Conservation (phyloP, 1,140 invertebrate genomes). For the Anagrus nilaparvatae region DNA sequence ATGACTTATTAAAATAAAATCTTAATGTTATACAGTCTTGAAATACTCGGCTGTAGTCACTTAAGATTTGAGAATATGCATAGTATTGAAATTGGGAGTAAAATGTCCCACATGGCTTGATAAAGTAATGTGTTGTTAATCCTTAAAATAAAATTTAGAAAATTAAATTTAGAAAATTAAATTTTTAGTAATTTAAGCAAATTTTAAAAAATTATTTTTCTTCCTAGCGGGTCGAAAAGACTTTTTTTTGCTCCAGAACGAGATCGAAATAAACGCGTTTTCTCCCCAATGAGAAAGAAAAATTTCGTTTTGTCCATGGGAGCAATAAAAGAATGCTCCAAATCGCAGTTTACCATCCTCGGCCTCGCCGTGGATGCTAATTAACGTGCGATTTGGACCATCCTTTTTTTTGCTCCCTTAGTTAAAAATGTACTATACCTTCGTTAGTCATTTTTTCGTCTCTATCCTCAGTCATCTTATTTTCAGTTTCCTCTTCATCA, state of each 20-base stretch:
- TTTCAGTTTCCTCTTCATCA: constrained; percentile 16
- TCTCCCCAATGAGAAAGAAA: too few species aligned
- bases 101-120: constrained; percentile 29
- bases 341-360: too few species aligned
- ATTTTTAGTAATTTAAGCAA: background rate
- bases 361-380: too few species aligned
- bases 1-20: constrained; percentile 40
- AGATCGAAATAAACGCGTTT: too few species aligned
- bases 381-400: too few species aligned
- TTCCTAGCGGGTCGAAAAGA: too few species aligned
- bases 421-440: too few species aligned
- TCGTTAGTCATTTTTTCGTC: constrained; percentile 15
- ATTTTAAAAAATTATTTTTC: background rate
- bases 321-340: too few species aligned
- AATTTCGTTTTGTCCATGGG: too few species aligned
- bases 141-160: constrained; percentile 25
- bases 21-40: constrained; percentile 32
- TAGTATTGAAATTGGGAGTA: constrained; percentile 37
- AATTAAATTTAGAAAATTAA: constrained; percentile 1
- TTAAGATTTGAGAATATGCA: constrained; percentile 32
- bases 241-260: too few species aligned
- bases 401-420: too few species aligned
- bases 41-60: constrained; percentile 26
- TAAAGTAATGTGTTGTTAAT: constrained; percentile 33
- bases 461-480: constrained; percentile 11